phyloP scores from a whole-genome alignment of 1,140 invertebrate species.

The Pectinophora gossypiella region DNA sequence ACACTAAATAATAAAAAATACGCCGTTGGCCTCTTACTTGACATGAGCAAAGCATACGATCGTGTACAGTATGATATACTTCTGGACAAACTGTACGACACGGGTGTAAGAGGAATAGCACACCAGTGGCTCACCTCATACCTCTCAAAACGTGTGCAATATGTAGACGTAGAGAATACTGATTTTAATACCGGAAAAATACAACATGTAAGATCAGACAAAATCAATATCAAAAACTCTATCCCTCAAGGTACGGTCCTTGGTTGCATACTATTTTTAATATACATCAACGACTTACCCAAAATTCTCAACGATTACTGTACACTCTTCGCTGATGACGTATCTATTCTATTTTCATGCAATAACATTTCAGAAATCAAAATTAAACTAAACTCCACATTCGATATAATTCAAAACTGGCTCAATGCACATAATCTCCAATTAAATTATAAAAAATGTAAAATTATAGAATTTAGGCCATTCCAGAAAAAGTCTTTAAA shows the following conservation, averaged over 20 bases:
- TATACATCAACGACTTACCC: constrained; percentile 9
- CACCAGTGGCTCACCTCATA: constrained; percentile 8
- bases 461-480: constrained; percentile 8
- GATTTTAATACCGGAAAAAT: neutral
- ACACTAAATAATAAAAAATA: constrained; percentile 1
- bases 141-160: neutral
- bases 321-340: constrained; percentile 8
- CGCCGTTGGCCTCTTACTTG: neutral
- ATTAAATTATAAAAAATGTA: constrained; percentile 5
- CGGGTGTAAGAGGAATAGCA: constrained; percentile 3
- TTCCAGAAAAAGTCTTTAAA: constrained; percentile 1
- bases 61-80: neutral
- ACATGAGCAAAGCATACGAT: constrained; percentile 9
- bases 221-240: neutral
- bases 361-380: too few relatives aligned
- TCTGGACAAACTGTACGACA: constrained; percentile 2
- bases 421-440: neutral
- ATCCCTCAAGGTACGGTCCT: constrained; percentile 7
- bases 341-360: neutral
- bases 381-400: too few relatives aligned
- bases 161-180: constrained; percentile 3
- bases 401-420: too few relatives aligned
- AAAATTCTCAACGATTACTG: neutral
- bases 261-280: constrained; percentile 1
- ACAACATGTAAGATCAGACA: neutral